These are phyloP conservation scores for Porites australiensis DNA, from an alignment of 64 coral and sea anemone genomes.

Conservation along the genomic window DNA sequence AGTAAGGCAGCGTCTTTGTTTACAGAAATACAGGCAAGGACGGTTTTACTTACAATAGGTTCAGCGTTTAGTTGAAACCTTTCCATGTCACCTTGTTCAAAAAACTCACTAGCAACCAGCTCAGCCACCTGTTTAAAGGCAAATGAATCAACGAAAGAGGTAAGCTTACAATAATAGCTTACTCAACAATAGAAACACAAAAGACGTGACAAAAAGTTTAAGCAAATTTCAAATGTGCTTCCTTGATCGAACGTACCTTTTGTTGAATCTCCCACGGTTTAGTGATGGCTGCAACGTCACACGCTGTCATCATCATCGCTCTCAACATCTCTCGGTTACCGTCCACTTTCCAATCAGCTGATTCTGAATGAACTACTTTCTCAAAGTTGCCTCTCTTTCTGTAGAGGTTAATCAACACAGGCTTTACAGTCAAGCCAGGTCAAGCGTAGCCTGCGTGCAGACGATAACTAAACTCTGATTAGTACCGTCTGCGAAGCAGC, in stretches of 20 bases:
- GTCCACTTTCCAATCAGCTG: slow-evolving; percentile 42
- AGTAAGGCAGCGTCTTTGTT: no score
- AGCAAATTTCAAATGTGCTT: neutral
- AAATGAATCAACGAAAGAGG: neutral
- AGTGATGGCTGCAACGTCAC: slow-evolving; percentile 94
- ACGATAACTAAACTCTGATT: no score
- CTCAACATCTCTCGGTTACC: slow-evolving; percentile 72
- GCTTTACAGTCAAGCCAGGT: no score
- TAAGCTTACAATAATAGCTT: no score
- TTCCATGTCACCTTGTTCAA: slow-evolving; percentile 96
- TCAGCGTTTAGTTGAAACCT: slow-evolving; percentile 90
- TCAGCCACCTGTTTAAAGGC: slow-evolving; percentile 73
- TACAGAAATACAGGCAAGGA: no score
- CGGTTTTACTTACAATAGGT: slow-evolving; percentile 81
- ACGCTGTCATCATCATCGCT: slow-evolving; percentile 99
- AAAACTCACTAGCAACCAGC: slow-evolving; percentile 94
- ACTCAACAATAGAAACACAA: no score
- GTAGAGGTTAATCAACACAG: neutral
- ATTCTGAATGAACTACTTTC: slow-evolving; percentile 51
- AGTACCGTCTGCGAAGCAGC: no score
- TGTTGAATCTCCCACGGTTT: slow-evolving; percentile 95
- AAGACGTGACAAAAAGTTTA: no score
- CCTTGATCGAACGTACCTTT: slow-evolving; percentile 37
- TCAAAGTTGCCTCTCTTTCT: slow-evolving; percentile 85
- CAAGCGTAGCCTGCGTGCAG: no score